Conservation (phyloP, 2,797 vertebrate species). For the Hafferia zeledoni region DNA sequence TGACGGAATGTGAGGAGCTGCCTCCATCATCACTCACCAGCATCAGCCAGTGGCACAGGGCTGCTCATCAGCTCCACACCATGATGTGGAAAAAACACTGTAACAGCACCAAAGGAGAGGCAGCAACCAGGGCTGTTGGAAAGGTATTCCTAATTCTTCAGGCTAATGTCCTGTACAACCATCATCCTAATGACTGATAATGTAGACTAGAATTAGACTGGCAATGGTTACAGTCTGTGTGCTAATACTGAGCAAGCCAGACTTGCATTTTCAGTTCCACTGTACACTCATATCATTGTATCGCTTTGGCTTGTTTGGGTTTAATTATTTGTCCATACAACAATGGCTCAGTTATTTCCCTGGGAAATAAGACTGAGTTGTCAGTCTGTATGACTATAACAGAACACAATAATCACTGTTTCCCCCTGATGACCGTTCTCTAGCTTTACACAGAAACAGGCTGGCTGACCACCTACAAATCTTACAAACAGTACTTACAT, state of each 20-base stretch:
- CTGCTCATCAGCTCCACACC: background rate
- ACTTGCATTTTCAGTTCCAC: background rate
- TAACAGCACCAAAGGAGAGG: background rate
- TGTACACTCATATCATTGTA: background rate
- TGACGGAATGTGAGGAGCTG: background rate
- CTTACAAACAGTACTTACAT: background rate
- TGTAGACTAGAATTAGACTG: background rate
- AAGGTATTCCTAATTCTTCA: background rate
- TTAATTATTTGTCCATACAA: background rate
- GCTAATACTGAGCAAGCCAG: background rate
- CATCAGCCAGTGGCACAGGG: background rate
- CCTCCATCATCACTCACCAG: background rate
- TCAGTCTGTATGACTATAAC: background rate
- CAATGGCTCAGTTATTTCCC: background rate
- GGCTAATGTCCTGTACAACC: background rate
- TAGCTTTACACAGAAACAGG: background rate
- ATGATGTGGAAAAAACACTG: background rate
- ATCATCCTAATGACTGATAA: background rate
- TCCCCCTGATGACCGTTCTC: background rate
- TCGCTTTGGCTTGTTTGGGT: background rate
- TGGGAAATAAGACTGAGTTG: background rate
- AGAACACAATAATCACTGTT: background rate
- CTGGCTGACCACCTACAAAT: constrained; percentile 1
- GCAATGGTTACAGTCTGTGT: background rate
- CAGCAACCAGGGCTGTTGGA: background rate